Evolutionary conservation across 1,140 invertebrate species (phyloP), one percentile per base, ranked within the genome.

Genomic region (Coboldia fuscipes): DNA sequence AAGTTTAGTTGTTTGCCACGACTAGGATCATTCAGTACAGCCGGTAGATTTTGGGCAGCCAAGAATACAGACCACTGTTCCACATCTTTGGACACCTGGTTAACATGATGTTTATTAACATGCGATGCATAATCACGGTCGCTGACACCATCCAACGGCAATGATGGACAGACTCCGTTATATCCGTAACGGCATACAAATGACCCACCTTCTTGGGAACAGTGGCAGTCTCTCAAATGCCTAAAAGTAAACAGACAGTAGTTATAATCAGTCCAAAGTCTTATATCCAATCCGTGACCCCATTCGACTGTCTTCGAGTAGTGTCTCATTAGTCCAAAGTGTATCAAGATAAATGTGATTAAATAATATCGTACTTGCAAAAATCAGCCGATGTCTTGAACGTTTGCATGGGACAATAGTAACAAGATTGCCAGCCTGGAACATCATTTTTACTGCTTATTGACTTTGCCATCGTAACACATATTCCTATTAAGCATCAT

Each of bases 21-120:
- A 31, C 77, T 75, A 1, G 94, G 93, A 62, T 98, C 92, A 61
- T 96, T 94, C 18, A 98, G 65, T 35, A 94, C 86, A 33, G 92
- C 88, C 16, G 93, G 84, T 40, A 99, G 65, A 60, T 97, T 97
- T 58, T 94, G 88, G 15, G 80, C 71, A 18, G 86, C 76, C 5
- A 72, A 76, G 54, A 77, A 82, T 33, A 82, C 62, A 4, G 73
- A 71, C 77, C 78, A 83, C 34, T 70, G 62, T 12, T 71, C 63
- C 5, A 60, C 50, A 26, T 54, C 42, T 0, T 45, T 45, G 36
- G 62, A 60, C 24, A 61, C 62, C 35, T 67, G 62, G 50, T 64
- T 69, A 9, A 72, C 64, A 49, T 86, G 83, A 54, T 85, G 75
- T 47, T 76, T 74, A 33, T 68, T 65, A 29, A 89, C 73, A 51